Evolutionary conservation across 2,113 vertebrate species (phyloP).

Genomic region (Stigmatopora argus): DNA sequence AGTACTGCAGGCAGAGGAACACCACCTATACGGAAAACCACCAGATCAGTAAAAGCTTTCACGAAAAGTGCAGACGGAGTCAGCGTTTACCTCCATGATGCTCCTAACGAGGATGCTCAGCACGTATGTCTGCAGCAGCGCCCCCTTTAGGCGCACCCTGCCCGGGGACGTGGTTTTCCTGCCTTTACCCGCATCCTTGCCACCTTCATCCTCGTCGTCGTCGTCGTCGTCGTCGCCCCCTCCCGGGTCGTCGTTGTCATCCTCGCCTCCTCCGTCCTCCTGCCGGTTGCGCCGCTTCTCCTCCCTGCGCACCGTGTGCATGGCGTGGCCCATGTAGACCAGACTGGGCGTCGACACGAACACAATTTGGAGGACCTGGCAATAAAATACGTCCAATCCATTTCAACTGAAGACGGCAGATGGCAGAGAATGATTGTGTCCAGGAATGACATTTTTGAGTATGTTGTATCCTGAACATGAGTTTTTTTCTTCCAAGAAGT

Average conservation of each 20-base stretch:
- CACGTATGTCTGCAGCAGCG: slow-evolving; percentile 85
- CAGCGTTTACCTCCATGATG: slow-evolving; percentile 73
- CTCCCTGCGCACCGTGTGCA: slow-evolving; percentile 85
- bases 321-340: slow-evolving; percentile 91
- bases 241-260: slow-evolving; percentile 60
- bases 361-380: slow-evolving; percentile 89
- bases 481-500: no score
- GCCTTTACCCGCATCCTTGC: slow-evolving; percentile 63
- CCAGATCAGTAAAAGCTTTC: background rate
- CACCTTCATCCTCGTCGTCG: slow-evolving; percentile 39
- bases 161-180: slow-evolving; percentile 40
- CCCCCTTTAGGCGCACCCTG: slow-evolving; percentile 74
- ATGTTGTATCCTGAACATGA: no score
- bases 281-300: slow-evolving; percentile 80
- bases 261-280: slow-evolving; percentile 54
- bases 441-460: no score
- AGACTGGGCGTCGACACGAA: slow-evolving; percentile 94
- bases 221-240: slow-evolving; percentile 35
- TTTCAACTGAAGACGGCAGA: background rate
- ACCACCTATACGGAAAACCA: slow-evolving; percentile 63
- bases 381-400: background rate
- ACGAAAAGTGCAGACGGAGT: background rate
- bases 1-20: slow-evolving; percentile 89
- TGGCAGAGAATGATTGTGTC: no score
- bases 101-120: slow-evolving; percentile 88